Evolutionary conservation across 2,113 vertebrate species (phyloP).

Genomic region (Gymnogyps californianus): DNA sequence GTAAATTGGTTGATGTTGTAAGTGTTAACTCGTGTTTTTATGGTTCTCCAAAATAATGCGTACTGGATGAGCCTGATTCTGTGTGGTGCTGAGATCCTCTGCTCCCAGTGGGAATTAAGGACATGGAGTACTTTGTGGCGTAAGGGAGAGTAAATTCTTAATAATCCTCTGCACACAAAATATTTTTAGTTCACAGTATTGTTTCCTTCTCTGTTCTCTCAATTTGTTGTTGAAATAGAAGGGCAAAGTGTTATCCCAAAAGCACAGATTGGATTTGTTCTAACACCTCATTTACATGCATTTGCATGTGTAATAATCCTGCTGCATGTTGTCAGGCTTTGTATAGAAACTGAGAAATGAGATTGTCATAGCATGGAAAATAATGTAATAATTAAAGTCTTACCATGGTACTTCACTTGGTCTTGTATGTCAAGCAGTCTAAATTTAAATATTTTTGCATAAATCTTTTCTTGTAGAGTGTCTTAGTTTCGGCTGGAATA

Average conservation of each 20-base stretch:
- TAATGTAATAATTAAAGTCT: slow-evolving; percentile 16
- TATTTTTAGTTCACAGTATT: not conserved
- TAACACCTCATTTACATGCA: not conserved
- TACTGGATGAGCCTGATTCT: not conserved
- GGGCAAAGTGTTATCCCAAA: slow-evolving; percentile 14
- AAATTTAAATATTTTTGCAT: slow-evolving; percentile 1
- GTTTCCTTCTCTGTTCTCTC: not conserved
- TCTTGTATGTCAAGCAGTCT: not conserved
- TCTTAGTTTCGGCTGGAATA: too few relatives aligned
- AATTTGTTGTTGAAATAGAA: not conserved
- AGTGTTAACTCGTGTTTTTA: not conserved
- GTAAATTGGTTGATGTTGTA: not conserved
- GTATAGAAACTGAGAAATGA: slow-evolving; percentile 1
- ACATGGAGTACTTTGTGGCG: not conserved
- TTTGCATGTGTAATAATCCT: not conserved
- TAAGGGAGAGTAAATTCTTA: not conserved
- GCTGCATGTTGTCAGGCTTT: not conserved
- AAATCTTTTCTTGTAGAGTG: not conserved
- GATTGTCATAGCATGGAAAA: not conserved
- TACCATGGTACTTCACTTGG: not conserved
- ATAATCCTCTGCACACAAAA: not conserved
- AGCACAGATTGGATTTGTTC: not conserved
- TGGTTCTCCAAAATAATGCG: not conserved
- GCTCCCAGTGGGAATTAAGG: not conserved
- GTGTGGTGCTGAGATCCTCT: not conserved